phyloP scores from a whole-genome alignment of 1,140 invertebrate genomes.

The Drosophila watanabei region DNA sequence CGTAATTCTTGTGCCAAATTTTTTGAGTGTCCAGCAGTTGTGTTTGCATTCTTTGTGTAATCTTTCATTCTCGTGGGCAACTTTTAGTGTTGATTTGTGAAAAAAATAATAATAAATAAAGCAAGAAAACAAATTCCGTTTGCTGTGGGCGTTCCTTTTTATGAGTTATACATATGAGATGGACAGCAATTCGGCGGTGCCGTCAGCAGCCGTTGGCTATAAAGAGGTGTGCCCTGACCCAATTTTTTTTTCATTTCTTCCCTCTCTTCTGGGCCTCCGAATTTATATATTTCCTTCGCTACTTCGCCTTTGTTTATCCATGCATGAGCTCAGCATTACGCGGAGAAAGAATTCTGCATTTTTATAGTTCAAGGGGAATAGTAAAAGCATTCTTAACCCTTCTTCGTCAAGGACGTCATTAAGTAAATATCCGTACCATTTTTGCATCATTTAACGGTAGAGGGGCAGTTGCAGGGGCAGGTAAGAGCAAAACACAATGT shows the following conservation, averaged over 20 bases:
- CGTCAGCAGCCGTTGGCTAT: conserved; percentile 67
- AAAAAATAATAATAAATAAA: conserved; percentile 43
- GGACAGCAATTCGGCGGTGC: conserved; percentile 37
- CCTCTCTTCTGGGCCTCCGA: background rate
- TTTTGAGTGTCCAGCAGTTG: background rate
- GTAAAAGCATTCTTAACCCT: conserved; percentile 52
- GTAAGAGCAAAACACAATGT: conserved; percentile 39
- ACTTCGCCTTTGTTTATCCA: conserved; percentile 62
- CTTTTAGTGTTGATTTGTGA: conserved; percentile 48
- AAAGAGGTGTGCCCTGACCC: conserved; percentile 78
- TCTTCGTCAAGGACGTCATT: conserved; percentile 38
- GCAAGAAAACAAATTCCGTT: conserved; percentile 46
- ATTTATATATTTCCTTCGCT: conserved; percentile 5
- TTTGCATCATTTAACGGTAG: conserved; percentile 46
- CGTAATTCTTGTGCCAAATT: conserved; percentile 23
- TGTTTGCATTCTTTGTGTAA: conserved; percentile 56
- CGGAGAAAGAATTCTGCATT: conserved; percentile 33
- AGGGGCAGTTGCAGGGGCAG: conserved; percentile 13
- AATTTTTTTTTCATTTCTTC: conserved; percentile 47
- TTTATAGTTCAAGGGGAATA: conserved; percentile 52
- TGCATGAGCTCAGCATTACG: conserved; percentile 64
- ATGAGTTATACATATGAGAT: conserved; percentile 66
- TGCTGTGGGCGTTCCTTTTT: conserved; percentile 69
- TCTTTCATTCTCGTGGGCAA: conserved; percentile 51
- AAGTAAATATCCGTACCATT: conserved; percentile 39